Evolutionary conservation across 2,113 vertebrate species (phyloP).

Genomic region (Acanthochromis polyacanthus): DNA sequence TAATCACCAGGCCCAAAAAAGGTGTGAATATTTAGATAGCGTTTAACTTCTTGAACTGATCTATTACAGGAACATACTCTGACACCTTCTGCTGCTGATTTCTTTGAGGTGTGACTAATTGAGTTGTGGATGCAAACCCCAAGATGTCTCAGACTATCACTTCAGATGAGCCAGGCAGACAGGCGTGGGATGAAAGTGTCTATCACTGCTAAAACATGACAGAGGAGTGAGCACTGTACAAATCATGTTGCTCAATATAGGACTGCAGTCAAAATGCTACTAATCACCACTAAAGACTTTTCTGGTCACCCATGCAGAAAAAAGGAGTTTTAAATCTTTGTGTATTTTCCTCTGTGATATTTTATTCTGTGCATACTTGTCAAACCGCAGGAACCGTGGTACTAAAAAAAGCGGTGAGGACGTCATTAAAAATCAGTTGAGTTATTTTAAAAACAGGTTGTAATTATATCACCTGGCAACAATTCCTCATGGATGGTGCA

Average conservation of each 20-base stretch:
- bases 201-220: slow-evolving; percentile 62
- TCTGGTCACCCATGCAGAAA: slow-evolving; percentile 30
- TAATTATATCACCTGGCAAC: slow-evolving; percentile 58
- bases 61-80: slow-evolving; percentile 27
- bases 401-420: not conserved
- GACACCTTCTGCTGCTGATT: slow-evolving; percentile 63
- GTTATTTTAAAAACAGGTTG: slow-evolving; percentile 12
- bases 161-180: slow-evolving; percentile 70
- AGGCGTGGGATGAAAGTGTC: slow-evolving; percentile 74
- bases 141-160: slow-evolving; percentile 67
- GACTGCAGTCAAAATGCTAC: slow-evolving; percentile 17
- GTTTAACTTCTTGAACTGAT: slow-evolving; percentile 38
- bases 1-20: slow-evolving; percentile 26
- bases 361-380: too few relatives aligned
- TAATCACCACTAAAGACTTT: slow-evolving; percentile 36
- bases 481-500: slow-evolving; percentile 39
- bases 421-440: not conserved
- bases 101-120: slow-evolving; percentile 73
- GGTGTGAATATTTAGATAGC: slow-evolving; percentile 25
- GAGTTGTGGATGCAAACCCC: slow-evolving; percentile 56
- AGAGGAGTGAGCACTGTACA: slow-evolving; percentile 56
- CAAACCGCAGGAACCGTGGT: not conserved
- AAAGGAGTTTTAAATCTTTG: not conserved
- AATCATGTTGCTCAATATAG: slow-evolving; percentile 59
- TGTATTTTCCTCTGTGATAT: not conserved